These are phyloP conservation scores for Ectropis grisescens DNA, from an alignment of 1,140 invertebrate genomes.

Conservation along the genomic window DNA sequence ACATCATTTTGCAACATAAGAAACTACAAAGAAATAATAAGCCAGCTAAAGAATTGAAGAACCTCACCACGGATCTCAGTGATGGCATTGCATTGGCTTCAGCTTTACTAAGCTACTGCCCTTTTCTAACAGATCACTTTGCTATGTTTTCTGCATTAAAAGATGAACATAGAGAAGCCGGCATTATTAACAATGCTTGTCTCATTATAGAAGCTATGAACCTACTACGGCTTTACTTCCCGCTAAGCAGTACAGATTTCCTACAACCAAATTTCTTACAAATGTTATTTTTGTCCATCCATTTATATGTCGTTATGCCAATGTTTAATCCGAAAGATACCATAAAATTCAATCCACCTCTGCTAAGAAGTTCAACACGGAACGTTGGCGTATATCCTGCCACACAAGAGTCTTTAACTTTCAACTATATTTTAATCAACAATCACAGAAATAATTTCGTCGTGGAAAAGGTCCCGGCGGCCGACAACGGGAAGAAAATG, in stretches of 20 bases:
- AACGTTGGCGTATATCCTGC: slow-evolving; percentile 32
- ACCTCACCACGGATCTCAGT: slow-evolving; percentile 44
- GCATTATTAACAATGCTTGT: slow-evolving; percentile 48
- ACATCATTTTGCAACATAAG: slow-evolving; percentile 30
- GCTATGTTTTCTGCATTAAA: slow-evolving; percentile 28
- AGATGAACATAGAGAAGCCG: slow-evolving; percentile 15
- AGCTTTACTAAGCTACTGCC: slow-evolving; percentile 40
- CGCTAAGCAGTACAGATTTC: slow-evolving; percentile 44
- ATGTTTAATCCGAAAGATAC: slow-evolving; percentile 48
- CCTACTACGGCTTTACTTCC: slow-evolving; percentile 43
- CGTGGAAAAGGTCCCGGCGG: slow-evolving; percentile 37
- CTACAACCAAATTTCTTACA: slow-evolving; percentile 47
- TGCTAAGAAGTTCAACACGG: slow-evolving; percentile 43
- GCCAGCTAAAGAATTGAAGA: slow-evolving; percentile 31
- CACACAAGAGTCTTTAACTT: slow-evolving; percentile 45
- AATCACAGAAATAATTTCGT: slow-evolving; percentile 37
- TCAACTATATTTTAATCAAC: slow-evolving; percentile 36
- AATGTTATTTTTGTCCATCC: slow-evolving; percentile 58
- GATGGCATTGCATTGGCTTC: slow-evolving; percentile 46
- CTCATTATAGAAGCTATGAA: slow-evolving; percentile 52
- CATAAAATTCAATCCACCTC: slow-evolving; percentile 46
- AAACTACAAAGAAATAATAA: slow-evolving; percentile 24
- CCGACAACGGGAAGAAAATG: slow-evolving; percentile 44
- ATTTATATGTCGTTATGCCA: slow-evolving; percentile 45
- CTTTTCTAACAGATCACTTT: slow-evolving; percentile 46